Percentiles rank a stretch among this genome's conserved stretches.
Evolutionary conservation across 2,888 invertebrate species (phyloP).

Genomic region (Tuta absoluta): DNA sequence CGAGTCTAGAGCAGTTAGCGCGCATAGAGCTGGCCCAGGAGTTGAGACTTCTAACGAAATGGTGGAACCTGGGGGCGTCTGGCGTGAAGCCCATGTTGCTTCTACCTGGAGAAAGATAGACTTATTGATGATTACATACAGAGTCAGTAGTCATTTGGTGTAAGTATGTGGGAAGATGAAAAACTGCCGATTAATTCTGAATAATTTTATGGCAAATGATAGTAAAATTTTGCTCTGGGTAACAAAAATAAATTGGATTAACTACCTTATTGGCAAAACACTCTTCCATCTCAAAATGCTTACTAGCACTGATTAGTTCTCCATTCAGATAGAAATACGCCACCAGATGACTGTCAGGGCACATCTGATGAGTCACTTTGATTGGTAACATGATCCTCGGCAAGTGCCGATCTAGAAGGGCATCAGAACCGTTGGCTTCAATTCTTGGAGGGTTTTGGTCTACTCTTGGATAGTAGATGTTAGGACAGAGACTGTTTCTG

Average conservation of each 20-base stretch:
- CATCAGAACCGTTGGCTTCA: conserved; percentile 44
- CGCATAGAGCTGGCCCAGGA: conserved; percentile 67
- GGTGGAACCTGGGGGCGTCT: conserved; percentile 56
- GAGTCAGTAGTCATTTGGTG: not conserved
- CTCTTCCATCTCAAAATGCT: conserved; percentile 76
- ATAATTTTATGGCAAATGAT: too few species aligned
- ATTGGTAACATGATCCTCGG: conserved; percentile 67
- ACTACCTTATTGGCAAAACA: conserved; percentile 82
- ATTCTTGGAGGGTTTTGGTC: conserved; percentile 31
- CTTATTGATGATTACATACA: not conserved
- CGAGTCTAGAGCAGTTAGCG: conserved; percentile 60
- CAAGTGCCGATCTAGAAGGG: conserved; percentile 56
- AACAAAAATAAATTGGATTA: not conserved
- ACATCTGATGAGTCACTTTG: conserved; percentile 74
- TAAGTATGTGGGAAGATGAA: not conserved
- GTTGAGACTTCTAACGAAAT: conserved; percentile 56
- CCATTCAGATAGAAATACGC: conserved; percentile 81
- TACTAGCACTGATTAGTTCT: conserved; percentile 80
- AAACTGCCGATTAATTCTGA: too few species aligned
- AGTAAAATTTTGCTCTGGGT: not conserved
- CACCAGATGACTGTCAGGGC: conserved; percentile 75
- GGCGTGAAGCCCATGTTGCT: conserved; percentile 57
- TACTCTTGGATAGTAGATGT: conserved; percentile 11
- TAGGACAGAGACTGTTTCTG: conserved; percentile 51
- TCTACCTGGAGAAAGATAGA: conserved; percentile 56